Evolutionary conservation across 2,888 invertebrate genomes (phyloP).

Genomic region (Lasioglossum calceatum): DNA sequence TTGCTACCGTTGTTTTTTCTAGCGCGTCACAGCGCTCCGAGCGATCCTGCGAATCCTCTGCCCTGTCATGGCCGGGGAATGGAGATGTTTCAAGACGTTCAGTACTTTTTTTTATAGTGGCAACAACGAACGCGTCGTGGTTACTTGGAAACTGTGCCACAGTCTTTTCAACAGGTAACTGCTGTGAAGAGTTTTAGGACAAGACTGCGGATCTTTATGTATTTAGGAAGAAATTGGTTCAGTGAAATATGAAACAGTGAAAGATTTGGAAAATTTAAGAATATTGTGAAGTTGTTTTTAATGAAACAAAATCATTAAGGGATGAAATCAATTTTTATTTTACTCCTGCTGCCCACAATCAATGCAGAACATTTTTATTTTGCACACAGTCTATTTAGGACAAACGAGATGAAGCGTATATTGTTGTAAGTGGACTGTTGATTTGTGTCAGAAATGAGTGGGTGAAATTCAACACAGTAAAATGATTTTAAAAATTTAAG

Average conservation of each 20-base stretch:
- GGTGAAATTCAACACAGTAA: not conserved
- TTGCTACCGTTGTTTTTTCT: conserved; percentile 30
- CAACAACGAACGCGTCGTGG: not conserved
- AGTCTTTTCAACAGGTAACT: not conserved
- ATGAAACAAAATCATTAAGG: too few relatives aligned
- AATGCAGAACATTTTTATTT: too few relatives aligned
- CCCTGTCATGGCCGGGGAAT: not conserved
- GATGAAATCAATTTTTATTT: too few relatives aligned
- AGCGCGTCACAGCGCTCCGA: conserved; percentile 15
- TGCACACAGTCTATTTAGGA: not conserved
- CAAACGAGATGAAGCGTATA: not conserved
- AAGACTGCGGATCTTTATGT: too few relatives aligned
- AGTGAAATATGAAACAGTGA: too few relatives aligned
- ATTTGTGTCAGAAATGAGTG: not conserved
- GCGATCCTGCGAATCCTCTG: not conserved
- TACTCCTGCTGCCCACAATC: too few relatives aligned
- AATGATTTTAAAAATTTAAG: not conserved
- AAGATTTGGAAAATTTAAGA: too few relatives aligned
- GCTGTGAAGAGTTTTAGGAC: not conserved
- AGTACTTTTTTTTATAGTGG: not conserved
- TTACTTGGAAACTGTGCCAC: not conserved
- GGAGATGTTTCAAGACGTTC: not conserved
- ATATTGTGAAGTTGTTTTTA: too few relatives aligned
- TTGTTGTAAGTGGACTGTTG: not conserved
- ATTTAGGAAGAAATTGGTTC: too few relatives aligned